A percentile compares a stretch with the other conserved stretches of the same genome.
Conservation (phyloP, 2,888 invertebrate species). For the Harpalus rufipes region DNA sequence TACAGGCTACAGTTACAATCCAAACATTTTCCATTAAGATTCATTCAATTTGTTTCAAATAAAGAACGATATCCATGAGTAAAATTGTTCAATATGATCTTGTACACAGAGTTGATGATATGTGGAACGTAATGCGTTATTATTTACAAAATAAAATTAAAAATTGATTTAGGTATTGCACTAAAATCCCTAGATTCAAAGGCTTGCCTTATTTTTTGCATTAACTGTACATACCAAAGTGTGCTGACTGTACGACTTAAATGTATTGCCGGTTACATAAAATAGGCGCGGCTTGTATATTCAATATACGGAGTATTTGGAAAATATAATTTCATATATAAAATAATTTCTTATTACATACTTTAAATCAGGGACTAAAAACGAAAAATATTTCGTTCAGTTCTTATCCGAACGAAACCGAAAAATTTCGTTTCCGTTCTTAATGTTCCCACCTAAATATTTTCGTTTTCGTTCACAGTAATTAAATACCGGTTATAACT, state of each 20-base stretch:
- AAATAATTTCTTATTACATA: too few relatives aligned
- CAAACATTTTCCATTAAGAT: slow-evolving; percentile 14
- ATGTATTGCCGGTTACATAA: slow-evolving; percentile 31
- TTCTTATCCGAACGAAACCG: too few relatives aligned
- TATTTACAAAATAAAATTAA: slow-evolving; percentile 3
- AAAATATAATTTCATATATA: neutral
- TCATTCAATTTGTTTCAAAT: neutral
- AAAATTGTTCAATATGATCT: neutral
- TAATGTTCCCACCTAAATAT: too few relatives aligned
- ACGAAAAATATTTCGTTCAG: too few relatives aligned
- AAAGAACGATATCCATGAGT: neutral
- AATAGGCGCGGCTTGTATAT: slow-evolving; percentile 12
- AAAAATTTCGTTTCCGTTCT: too few relatives aligned
- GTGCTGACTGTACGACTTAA: neutral
- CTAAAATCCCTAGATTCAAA: slow-evolving; percentile 19
- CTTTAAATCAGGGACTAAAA: too few relatives aligned
- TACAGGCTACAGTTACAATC: slow-evolving; percentile 11
- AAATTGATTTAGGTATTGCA: too few relatives aligned
- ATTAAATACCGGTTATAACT: too few relatives aligned
- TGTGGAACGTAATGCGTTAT: neutral
- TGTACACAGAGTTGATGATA: neutral
- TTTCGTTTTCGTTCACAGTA: too few relatives aligned
- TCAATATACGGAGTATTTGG: slow-evolving; percentile 4
- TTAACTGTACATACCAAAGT: slow-evolving; percentile 8
- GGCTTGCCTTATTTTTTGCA: slow-evolving; percentile 7